These are phyloP conservation scores for Ormyrus nitidulus DNA, from an alignment of 2,888 invertebrate species.

Conservation along the genomic window DNA sequence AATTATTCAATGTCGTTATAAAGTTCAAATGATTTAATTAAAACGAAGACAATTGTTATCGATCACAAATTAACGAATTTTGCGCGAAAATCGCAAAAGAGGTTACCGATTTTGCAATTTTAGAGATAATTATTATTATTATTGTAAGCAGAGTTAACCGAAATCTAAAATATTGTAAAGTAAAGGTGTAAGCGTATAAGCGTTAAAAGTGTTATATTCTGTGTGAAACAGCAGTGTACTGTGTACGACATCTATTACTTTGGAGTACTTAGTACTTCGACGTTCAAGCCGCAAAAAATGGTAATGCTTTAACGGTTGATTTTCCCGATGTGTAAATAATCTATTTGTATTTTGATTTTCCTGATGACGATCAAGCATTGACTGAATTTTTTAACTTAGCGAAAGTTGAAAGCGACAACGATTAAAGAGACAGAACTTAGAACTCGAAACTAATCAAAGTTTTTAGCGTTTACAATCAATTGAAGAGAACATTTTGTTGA, in stretches of 20 bases:
- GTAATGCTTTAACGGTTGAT: conserved; percentile 26
- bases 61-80: conserved; percentile 27
- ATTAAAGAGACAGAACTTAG: background rate
- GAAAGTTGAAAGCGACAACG: conserved; percentile 45
- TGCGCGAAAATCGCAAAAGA: conserved; percentile 10
- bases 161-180: conserved; percentile 21
- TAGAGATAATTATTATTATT: conserved; percentile 5
- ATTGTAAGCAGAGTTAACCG: conserved; percentile 10
- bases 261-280: too few relatives aligned
- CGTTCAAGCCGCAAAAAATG: background rate
- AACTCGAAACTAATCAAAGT: background rate
- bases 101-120: conserved; percentile 37
- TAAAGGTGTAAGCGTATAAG: conserved; percentile 17
- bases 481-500: conserved; percentile 3
- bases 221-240: background rate
- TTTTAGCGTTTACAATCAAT: conserved; percentile 43
- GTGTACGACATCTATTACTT: too few relatives aligned
- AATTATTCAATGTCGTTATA: conserved; percentile 17
- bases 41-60: conserved; percentile 10
- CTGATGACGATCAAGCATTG: conserved; percentile 38
- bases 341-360: conserved; percentile 17
- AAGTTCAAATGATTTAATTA: conserved; percentile 5
- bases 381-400: conserved; percentile 52
- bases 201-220: conserved; percentile 30
- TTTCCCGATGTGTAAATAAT: conserved; percentile 27